Base-by-base conservation (phyloP, 2,888 invertebrate species). In the Nomada hirtipes region DNA sequence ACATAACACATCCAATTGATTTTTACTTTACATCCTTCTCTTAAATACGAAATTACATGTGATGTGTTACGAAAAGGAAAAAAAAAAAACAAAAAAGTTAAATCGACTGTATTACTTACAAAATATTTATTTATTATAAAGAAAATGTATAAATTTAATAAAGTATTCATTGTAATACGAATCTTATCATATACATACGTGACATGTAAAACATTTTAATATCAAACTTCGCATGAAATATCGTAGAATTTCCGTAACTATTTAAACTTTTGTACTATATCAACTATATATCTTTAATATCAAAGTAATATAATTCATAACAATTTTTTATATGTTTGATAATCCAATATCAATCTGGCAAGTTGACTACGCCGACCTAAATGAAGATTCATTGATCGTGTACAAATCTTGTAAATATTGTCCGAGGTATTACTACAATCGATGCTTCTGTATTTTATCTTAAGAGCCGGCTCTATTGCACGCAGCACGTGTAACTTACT, bases 381-480 rank as follows among this genome's bases (percentile, higher is more conserved):
- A 61, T 91, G 90, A 50, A 89, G 89, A 85, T 88, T 91, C 76
- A 89, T 92, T 57, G 90, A 88, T 67, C 87, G 89, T 53, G 86
- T 84, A 79, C 94, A 94, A 72, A 75, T 86, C 50, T 87, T 86
- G 69, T 88, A 89, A 59, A 88, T 86, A 52, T 93, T 90, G 36
- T 87, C 91, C 64, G 91, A 90, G 20, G 81, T 86, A 81, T 88
- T 90, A 61, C 91, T 91, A 79, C 95, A 94, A 84, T 93, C 94
- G 77, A 94, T 91, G 52, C 92, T 91, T 83, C 88, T 92, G 91
- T 95, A 94, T 74, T 93, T 93, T 69, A 96, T 94, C 89, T 96
- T 95, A 57, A 98, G 94, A 85, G 96, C 96, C 65, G 98, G 98
- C 92, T 98, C 98, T 10, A 97, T 96, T 42, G 97, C 97, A 72